These are phyloP conservation scores for Bubo bubo DNA, from an alignment of 2,113 vertebrate genomes.

Conservation along the genomic window DNA sequence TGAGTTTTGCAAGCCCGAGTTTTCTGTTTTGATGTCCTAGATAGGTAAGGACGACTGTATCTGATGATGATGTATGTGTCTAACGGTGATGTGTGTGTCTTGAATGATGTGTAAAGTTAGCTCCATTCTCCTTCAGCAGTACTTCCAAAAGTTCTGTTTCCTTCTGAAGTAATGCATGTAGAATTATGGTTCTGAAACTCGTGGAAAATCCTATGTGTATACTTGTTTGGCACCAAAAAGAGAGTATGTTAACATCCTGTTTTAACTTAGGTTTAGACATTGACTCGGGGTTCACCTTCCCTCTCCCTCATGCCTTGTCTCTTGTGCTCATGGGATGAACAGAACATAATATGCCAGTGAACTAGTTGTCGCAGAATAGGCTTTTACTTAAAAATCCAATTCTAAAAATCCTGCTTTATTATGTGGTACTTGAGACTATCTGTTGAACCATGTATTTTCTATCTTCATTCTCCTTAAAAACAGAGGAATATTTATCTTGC, in stretches of 20 bases:
- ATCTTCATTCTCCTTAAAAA: background rate
- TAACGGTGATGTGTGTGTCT: background rate
- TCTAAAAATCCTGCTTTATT: background rate
- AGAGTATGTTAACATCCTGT: background rate
- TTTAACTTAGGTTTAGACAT: background rate
- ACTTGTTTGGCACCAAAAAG: background rate
- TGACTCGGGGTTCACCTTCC: background rate
- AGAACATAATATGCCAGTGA: background rate
- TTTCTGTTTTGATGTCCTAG: background rate
- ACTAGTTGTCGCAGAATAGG: background rate
- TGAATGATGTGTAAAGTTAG: background rate
- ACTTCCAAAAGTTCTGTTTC: background rate
- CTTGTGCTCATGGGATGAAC: background rate
- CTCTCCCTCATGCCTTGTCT: background rate
- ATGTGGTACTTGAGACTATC: background rate
- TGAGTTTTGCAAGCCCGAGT: background rate
- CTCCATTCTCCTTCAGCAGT: background rate
- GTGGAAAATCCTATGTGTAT: background rate
- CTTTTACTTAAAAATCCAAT: background rate
- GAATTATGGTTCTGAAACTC: background rate
- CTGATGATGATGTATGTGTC: too few relatives aligned
- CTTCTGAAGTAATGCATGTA: background rate
- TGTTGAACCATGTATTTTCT: background rate
- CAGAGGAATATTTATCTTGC: background rate
- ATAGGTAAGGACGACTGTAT: background rate